phyloP scores from a whole-genome alignment of 2,797 vertebrate species.

The Macroramphosus scolopax region DNA sequence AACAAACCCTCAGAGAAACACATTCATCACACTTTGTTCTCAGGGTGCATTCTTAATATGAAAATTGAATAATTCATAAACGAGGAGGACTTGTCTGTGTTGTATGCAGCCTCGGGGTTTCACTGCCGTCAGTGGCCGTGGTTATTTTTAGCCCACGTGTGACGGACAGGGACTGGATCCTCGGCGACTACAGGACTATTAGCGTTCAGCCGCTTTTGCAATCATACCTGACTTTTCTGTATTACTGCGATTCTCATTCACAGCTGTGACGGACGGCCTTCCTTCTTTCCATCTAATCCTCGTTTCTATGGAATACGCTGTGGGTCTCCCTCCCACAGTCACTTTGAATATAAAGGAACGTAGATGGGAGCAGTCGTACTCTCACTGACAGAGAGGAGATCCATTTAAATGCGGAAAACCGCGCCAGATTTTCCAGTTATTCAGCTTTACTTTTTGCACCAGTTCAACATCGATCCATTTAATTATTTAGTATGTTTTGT shows the following conservation, averaged over 20 bases:
- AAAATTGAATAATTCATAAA: conserved; percentile 69
- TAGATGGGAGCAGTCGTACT: no score
- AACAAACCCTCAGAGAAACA: conserved; percentile 57
- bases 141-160: conserved; percentile 69
- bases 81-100: conserved; percentile 49
- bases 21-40: conserved; percentile 67
- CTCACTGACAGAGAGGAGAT: no score
- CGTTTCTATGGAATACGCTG: no score
- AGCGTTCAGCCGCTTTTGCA: conserved; percentile 58
- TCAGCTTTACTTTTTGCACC: no score
- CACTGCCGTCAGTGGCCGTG: conserved; percentile 39
- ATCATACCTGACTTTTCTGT: conserved; percentile 29
- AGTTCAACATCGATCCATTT: no score
- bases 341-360: no score
- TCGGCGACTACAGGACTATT: conserved; percentile 38
- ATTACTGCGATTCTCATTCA: conserved; percentile 24
- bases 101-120: conserved; percentile 61
- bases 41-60: conserved; percentile 60
- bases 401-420: no score
- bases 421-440: no score
- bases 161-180: conserved; percentile 44
- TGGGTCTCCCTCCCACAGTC: no score
- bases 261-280: conserved; percentile 1
- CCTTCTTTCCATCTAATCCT: no score
- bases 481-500: no score